phyloP scores from a whole-genome alignment of 2,113 vertebrate species.

The Tricholaema leucomelas region DNA sequence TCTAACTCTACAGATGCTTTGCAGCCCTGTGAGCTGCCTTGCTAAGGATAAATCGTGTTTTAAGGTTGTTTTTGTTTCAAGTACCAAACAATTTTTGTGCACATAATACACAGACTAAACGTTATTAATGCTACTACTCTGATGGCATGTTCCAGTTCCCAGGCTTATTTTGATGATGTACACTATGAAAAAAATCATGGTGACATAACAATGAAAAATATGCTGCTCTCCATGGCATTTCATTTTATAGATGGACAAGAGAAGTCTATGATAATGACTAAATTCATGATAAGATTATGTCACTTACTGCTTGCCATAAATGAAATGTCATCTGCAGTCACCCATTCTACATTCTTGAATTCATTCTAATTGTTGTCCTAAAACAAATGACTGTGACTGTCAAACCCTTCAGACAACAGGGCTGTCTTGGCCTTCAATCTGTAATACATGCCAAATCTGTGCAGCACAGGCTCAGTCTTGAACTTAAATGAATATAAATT shows the following conservation, averaged over 20 bases:
- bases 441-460: background rate
- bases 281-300: constrained; percentile 47
- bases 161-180: constrained; percentile 49
- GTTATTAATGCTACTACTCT: constrained; percentile 32
- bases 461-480: background rate
- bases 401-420: background rate
- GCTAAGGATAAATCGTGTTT: constrained; percentile 20
- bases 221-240: background rate
- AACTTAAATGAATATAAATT: background rate
- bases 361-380: constrained; percentile 30
- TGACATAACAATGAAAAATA: constrained; percentile 19
- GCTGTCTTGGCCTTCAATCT: constrained; percentile 14
- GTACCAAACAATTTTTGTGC: background rate
- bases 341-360: constrained; percentile 33
- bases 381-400: background rate
- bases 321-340: constrained; percentile 16
- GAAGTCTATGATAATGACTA: constrained; percentile 3
- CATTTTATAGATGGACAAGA: background rate
- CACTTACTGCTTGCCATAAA: constrained; percentile 27
- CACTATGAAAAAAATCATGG: constrained; percentile 29
- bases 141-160: constrained; percentile 12
- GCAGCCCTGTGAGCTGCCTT: background rate
- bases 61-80: constrained; percentile 10
- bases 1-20: background rate
- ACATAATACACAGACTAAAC: constrained; percentile 33